These are phyloP conservation scores for Xylota sylvarum DNA, from an alignment of 2,888 invertebrate genomes.

Conservation along the genomic window DNA sequence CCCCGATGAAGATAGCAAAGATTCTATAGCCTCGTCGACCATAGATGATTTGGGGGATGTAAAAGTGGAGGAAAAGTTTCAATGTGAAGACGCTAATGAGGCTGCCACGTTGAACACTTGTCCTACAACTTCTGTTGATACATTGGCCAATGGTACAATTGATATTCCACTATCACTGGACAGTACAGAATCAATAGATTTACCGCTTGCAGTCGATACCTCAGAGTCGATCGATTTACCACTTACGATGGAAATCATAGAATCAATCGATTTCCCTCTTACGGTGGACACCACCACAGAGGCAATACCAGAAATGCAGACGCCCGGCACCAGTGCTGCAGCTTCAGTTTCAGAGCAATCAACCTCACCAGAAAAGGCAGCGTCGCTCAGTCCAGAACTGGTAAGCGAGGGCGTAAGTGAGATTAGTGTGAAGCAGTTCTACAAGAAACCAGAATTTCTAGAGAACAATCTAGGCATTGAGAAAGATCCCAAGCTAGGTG, in stretches of 20 bases:
- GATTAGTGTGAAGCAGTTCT: slow-evolving; percentile 85
- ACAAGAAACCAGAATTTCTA: slow-evolving; percentile 84
- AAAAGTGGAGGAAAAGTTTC: slow-evolving; percentile 81
- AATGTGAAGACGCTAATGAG: slow-evolving; percentile 78
- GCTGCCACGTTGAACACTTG: not conserved
- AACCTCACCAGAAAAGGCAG: slow-evolving; percentile 80
- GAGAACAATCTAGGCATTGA: slow-evolving; percentile 85
- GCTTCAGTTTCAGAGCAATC: slow-evolving; percentile 37
- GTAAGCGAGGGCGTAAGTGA: slow-evolving; percentile 84
- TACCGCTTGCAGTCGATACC: slow-evolving; percentile 76
- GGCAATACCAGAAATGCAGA: slow-evolving; percentile 22
- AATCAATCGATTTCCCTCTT: slow-evolving; percentile 54
- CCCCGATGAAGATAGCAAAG: slow-evolving; percentile 83
- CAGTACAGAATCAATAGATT: not conserved
- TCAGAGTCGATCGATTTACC: not conserved
- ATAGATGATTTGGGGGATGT: slow-evolving; percentile 81
- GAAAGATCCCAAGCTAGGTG: slow-evolving; percentile 84
- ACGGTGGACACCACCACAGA: slow-evolving; percentile 79
- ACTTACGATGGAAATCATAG: slow-evolving; percentile 78
- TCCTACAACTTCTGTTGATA: slow-evolving; percentile 59
- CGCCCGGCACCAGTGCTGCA: slow-evolving; percentile 39
- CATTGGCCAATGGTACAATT: slow-evolving; percentile 47
- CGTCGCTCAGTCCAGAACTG: slow-evolving; percentile 83
- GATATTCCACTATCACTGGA: not conserved
- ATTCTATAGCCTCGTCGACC: slow-evolving; percentile 81